Conservation (phyloP, 2,888 invertebrate genomes). For the Cylindroiulus punctatus region DNA sequence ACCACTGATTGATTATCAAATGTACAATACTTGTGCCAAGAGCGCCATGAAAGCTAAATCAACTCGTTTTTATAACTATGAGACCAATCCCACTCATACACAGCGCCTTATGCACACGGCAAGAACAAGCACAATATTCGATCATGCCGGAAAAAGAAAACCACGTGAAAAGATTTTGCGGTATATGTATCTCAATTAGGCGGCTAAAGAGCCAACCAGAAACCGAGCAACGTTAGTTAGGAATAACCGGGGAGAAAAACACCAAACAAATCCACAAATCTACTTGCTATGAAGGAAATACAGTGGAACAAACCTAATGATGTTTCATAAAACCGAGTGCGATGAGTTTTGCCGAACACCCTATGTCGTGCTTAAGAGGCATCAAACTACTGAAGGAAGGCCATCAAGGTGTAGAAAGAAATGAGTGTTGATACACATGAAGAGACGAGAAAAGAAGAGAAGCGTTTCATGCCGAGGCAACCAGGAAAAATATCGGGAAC, state of each 20-base stretch:
- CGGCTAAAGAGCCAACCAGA: no score
- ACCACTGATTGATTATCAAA: neutral
- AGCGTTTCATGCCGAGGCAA: neutral
- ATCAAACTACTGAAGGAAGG: slow-evolving; percentile 1
- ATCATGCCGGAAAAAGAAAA: neutral
- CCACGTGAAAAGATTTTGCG: neutral
- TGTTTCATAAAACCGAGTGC: neutral
- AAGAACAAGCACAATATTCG: neutral
- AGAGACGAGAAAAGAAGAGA: neutral
- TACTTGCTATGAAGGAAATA: slow-evolving; percentile 14
- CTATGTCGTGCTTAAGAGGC: neutral
- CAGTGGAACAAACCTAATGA: neutral
- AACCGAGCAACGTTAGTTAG: neutral
- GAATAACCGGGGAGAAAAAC: neutral
- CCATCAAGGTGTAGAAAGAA: neutral
- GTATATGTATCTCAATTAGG: no score
- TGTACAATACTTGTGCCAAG: neutral
- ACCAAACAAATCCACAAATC: neutral
- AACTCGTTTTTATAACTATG: neutral
- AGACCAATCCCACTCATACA: neutral
- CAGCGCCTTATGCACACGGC: neutral
- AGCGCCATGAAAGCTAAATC: neutral
- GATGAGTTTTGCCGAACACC: neutral
- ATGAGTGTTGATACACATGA: neutral
- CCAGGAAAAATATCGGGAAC: slow-evolving; percentile 6